Base-by-base conservation (phyloP, 2,113 vertebrate species). In the Lepisosteus osseus region DNA sequence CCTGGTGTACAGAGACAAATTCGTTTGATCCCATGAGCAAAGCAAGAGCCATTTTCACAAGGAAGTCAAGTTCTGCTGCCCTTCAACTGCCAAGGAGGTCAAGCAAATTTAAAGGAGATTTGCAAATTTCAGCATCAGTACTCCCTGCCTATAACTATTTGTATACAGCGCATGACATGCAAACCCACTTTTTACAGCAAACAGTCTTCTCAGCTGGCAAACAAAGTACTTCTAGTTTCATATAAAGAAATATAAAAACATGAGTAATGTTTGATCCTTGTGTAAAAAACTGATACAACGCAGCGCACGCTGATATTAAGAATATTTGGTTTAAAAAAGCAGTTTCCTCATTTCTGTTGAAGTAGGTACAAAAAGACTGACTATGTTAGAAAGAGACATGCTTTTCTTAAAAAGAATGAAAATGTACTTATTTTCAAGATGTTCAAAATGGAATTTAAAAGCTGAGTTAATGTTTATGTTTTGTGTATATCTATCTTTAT, bases 401-500 rank as follows among this genome's bases (percentile, higher is more conserved):
- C 56, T 29, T 63, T 29, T 44, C 56, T 45, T 12, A 73, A 68
- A 69, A 70, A 65, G 40, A 65, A 42, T 65, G 67, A 77, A 79
- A 82, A 61, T 57, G 54, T 57, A 9, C 55, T 8, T 61, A 41
- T 70, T 3, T 70, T 12, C 43, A 59, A 8, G 7, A n/a, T 41
- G 54, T 62, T 6, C 56, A 17, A 7, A 12, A 9, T 11, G 42
- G 11, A 76, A 81, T 84, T 73, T 73, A 77, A 84, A 84, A 66
- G 77, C 83, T 83, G 80, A 83, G 61, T 45, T 72, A 55, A 57
- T 72, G 72, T 15, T 65, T 74, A 61, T 59, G n/a, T n/a, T 3
- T 14, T 70, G 47, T 61, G n/a, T 40, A 68, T 71, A 11, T 47
- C 51, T 17, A 73, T 29, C 45, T 54, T 73, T 29, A 73, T 56